Evolutionary conservation across 2,113 vertebrate genomes (phyloP).

Genomic region (Chionodraco myersi): DNA sequence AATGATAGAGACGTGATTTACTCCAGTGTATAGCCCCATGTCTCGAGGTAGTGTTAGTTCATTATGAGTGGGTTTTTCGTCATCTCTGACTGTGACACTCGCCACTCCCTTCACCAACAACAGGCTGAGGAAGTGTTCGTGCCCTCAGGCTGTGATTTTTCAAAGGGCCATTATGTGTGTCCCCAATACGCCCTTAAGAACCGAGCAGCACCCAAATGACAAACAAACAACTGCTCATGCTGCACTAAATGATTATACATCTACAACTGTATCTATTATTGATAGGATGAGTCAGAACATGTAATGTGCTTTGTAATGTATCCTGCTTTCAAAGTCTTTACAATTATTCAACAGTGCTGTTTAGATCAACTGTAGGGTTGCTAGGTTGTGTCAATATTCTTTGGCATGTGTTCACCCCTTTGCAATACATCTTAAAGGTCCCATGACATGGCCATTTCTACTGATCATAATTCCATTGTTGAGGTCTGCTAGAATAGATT

Average conservation of each 20-base stretch:
- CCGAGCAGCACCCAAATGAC: too few species aligned
- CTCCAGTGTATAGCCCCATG: constrained; percentile 8
- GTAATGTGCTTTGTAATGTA: not conserved
- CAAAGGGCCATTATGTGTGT: constrained; percentile 10
- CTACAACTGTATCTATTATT: not conserved
- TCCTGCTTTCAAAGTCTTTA: not conserved
- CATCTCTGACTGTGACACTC: not conserved
- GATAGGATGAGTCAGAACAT: not conserved
- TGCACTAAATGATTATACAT: too few species aligned
- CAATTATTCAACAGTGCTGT: not conserved
- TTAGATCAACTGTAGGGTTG: not conserved
- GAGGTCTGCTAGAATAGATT: too few species aligned
- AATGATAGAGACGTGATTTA: constrained; percentile 27
- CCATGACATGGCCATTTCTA: too few species aligned
- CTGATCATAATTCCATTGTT: too few species aligned
- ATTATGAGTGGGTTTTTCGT: not conserved
- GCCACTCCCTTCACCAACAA: not conserved
- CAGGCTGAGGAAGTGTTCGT: not conserved
- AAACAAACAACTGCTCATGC: too few species aligned
- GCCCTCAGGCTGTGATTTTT: constrained; percentile 24
- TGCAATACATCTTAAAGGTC: too few species aligned
- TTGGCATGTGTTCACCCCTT: not conserved
- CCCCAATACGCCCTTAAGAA: constrained; percentile 1
- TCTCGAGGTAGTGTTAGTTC: not conserved
- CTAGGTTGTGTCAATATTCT: not conserved